Percentiles rank a stretch among this genome's conserved stretches.
phyloP scores from a whole-genome alignment of 2,113 vertebrate genomes.

The Sphyrna mokarran region DNA sequence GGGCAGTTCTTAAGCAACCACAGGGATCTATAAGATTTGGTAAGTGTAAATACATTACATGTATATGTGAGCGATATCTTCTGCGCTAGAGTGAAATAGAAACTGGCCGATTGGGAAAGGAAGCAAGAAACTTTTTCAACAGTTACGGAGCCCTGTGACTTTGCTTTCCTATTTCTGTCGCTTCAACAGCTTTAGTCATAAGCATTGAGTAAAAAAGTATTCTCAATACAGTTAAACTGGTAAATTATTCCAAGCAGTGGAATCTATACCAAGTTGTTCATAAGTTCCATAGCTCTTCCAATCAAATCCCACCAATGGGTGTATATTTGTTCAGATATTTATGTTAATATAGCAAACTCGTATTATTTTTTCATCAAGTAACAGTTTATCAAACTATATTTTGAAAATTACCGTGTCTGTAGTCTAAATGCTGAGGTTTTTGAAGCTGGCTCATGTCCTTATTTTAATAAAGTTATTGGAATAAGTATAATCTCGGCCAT shows the following conservation, averaged over 20 bases:
- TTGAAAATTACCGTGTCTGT: not conserved
- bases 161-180: not conserved
- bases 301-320: not conserved
- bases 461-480: not conserved
- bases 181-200: not conserved
- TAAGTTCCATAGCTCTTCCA: not conserved
- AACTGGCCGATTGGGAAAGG: not conserved
- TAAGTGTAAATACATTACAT: constrained; percentile 17
- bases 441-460: not conserved
- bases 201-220: not conserved
- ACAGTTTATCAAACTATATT: not conserved
- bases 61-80: not conserved
- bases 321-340: not conserved
- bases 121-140: not conserved
- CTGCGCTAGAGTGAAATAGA: not conserved
- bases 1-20: not conserved
- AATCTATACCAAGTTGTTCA: not conserved
- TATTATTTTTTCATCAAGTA: too few relatives aligned
- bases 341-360: not conserved
- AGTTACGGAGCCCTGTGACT: not conserved
- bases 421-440: not conserved
- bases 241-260: not conserved
- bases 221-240: not conserved
- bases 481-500: not conserved
- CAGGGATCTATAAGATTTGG: not conserved